Evolutionary conservation across 2,888 invertebrate genomes (phyloP).

Genomic region (Cinara cedri): DNA sequence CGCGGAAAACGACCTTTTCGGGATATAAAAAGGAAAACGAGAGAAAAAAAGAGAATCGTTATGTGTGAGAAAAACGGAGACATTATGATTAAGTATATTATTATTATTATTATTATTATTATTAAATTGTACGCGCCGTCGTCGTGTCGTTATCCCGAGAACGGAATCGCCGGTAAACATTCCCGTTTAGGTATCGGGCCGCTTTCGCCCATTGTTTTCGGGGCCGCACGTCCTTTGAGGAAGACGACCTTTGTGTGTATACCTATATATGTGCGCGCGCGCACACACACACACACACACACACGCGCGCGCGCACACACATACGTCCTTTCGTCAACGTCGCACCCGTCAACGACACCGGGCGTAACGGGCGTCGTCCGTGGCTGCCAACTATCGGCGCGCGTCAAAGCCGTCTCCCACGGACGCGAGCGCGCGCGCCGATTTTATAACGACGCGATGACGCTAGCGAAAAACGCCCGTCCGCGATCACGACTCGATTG

Average conservation of each 20-base stretch:
- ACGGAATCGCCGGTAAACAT: background rate
- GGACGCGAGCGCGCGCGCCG: background rate
- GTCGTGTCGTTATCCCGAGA: constrained; percentile 29
- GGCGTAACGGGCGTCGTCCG: no score
- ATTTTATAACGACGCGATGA: constrained; percentile 21
- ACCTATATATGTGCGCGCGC: no score
- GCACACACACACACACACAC: no score
- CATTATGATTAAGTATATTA: no score
- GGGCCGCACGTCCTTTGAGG: constrained; percentile 38
- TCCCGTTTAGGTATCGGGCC: constrained; percentile 30
- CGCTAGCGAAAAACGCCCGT: background rate
- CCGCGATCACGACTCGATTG: background rate
- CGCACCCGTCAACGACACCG: constrained; percentile 1
- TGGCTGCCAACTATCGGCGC: background rate
- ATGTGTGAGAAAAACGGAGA: background rate
- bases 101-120: no score
- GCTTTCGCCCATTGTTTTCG: constrained; percentile 54
- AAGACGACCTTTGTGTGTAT: constrained; percentile 37
- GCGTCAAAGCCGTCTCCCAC: constrained; percentile 22
- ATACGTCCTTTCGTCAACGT: constrained; percentile 38
- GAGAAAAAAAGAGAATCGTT: no score
- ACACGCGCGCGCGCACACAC: no score
- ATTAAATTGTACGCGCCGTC: background rate
- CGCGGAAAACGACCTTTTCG: no score
- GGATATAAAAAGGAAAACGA: no score